These are phyloP conservation scores for Acrobasis repandana DNA, from an alignment of 2,888 invertebrate species.

Conservation along the genomic window DNA sequence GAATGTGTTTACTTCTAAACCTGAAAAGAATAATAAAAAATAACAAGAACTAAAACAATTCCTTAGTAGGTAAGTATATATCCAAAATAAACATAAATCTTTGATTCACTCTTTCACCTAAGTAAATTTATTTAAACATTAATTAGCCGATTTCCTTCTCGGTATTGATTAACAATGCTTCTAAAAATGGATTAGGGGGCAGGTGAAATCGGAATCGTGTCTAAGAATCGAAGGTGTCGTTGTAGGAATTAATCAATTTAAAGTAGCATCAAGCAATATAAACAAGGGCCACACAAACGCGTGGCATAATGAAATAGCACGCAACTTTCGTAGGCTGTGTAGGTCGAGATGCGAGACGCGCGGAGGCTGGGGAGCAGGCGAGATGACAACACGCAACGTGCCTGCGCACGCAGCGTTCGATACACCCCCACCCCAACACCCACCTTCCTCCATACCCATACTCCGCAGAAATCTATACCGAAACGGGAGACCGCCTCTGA, in stretches of 20 bases:
- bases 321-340: constrained; percentile 65
- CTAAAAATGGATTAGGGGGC: constrained; percentile 14
- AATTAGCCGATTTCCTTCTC: constrained; percentile 6
- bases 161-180: constrained; percentile 17
- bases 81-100: background rate
- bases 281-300: constrained; percentile 76
- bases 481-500: constrained; percentile 71
- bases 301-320: constrained; percentile 72
- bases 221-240: constrained; percentile 64
- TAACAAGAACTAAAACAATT: no score
- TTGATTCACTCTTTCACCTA: background rate
- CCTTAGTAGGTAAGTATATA: no score
- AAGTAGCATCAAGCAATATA: constrained; percentile 78
- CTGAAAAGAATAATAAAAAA: no score
- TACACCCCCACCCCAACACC: constrained; percentile 47
- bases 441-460: constrained; percentile 49
- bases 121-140: background rate
- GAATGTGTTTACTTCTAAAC: no score
- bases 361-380: constrained; percentile 44
- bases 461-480: constrained; percentile 65
- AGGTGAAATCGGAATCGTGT: constrained; percentile 38
- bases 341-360: constrained; percentile 47
- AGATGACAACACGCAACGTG: constrained; percentile 57
- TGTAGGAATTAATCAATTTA: constrained; percentile 77
- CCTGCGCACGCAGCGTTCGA: constrained; percentile 70